A percentile compares a stretch with the other conserved stretches of the same genome.
These are phyloP conservation scores for Leucania comma DNA, from an alignment of 2,888 invertebrate genomes.

Conservation along the genomic window DNA sequence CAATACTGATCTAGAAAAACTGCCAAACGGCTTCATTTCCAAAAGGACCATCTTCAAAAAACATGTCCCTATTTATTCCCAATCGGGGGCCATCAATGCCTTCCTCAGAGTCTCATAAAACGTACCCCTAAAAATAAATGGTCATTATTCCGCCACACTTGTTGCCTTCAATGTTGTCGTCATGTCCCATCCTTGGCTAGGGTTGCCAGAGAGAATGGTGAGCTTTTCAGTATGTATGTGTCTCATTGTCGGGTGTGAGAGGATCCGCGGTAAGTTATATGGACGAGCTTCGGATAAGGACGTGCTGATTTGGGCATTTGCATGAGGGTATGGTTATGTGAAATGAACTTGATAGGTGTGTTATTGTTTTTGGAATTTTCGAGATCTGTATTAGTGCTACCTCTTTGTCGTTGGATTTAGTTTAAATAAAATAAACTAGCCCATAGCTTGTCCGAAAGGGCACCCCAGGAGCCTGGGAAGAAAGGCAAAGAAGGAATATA, in stretches of 20 bases:
- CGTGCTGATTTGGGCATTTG: slow-evolving; percentile 21
- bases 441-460: too few relatives aligned
- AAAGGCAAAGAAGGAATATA: too few relatives aligned
- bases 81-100: slow-evolving; percentile 59
- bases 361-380: too few relatives aligned
- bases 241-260: slow-evolving; percentile 36
- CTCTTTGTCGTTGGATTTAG: neutral
- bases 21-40: neutral
- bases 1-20: neutral
- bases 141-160: slow-evolving; percentile 69
- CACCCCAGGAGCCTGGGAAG: too few relatives aligned
- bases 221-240: slow-evolving; percentile 37
- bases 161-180: slow-evolving; percentile 69
- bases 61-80: slow-evolving; percentile 51
- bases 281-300: slow-evolving; percentile 27
- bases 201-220: slow-evolving; percentile 56
- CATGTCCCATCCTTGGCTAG: slow-evolving; percentile 59
- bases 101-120: slow-evolving; percentile 62
- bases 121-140: slow-evolving; percentile 68
- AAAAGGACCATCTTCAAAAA: slow-evolving; percentile 38
- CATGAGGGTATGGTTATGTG: neutral
- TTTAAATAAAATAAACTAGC: neutral
- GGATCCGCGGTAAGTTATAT: slow-evolving; percentile 25
- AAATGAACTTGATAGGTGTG: too few relatives aligned
- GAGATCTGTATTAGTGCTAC: neutral